phyloP scores from a whole-genome alignment of 2,113 vertebrate genomes.

The Tychaedon coryphoeus region DNA sequence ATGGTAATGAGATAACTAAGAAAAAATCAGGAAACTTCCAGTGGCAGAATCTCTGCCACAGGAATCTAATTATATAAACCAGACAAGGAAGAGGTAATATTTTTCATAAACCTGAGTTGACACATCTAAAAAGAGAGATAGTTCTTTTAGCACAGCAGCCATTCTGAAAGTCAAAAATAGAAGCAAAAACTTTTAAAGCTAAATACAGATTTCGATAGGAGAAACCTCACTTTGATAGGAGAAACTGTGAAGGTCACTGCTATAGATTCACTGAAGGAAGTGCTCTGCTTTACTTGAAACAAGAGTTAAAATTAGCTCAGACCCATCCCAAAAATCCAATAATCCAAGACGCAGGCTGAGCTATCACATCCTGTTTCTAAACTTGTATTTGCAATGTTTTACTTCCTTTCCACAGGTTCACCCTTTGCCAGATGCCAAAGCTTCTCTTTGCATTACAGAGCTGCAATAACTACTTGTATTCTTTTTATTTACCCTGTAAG shows the following conservation, averaged over 20 bases:
- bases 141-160: not conserved
- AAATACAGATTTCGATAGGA: not conserved
- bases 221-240: not conserved
- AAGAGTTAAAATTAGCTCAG: conserved; percentile 5
- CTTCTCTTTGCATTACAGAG: not conserved
- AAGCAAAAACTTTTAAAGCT: not conserved
- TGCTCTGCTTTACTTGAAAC: not conserved
- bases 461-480: not conserved
- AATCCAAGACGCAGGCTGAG: not conserved
- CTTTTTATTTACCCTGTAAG: not conserved
- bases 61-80: not conserved
- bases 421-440: not conserved
- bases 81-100: not conserved
- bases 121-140: not conserved
- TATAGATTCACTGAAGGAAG: not conserved
- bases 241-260: conserved; percentile 2
- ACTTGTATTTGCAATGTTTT: not conserved
- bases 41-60: not conserved
- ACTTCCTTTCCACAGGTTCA: not conserved
- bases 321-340: not conserved
- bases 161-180: not conserved
- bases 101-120: not conserved
- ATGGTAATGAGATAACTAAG: not conserved
- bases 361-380: not conserved
- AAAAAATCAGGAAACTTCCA: not conserved